Evolutionary conservation across 2,113 vertebrate species (phyloP), one percentile per base, ranked within the genome.

Genomic region (Stegastes partitus): DNA sequence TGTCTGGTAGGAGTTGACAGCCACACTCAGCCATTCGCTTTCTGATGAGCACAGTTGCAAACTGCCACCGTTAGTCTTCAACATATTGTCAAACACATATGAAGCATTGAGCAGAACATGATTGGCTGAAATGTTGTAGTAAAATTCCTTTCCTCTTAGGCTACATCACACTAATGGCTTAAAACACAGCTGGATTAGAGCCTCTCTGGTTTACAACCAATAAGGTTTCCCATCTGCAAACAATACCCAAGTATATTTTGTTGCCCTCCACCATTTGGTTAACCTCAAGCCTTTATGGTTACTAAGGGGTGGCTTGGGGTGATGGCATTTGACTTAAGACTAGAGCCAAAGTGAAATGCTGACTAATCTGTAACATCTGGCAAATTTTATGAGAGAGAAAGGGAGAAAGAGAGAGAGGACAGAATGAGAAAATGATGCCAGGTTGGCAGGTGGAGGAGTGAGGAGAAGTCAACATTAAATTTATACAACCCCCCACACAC

Each of bases 261-360:
- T 87, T 90, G 83, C 89, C 86, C 87, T 87, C 83, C 73, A 91
- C 79, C 88, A 91, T 86, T 93, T 90, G 86, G 91, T 90, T 87
- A 90, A 93, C 90, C 91, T 90, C 83, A 86, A 89, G 77, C 73
- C 87, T 92, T 91, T 91, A 91, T 89, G 90, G 87, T 85, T 87
- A 89, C 80, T 68, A 56, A 73, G 85, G 79, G 90, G 86, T 91
- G 89, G 82, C 89, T 89, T 25, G 44, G 63, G 87, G 89, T 90
- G 91, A 87, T 85, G 91, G 84, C 87, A 88, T 89, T 91, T 87
- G 82, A 89, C 86, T 89, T 64, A 65, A 83, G 81, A 87, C 76
- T 53, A 83, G 79, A 90, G 86, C 81, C 84, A 83, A 86, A 82
- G 69, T 74, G 79, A 91, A 84, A 87, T 79, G 82, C 87, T 88